Evolutionary conservation across 2,113 vertebrate species (phyloP).

Genomic region (Malurus melanocephalus): DNA sequence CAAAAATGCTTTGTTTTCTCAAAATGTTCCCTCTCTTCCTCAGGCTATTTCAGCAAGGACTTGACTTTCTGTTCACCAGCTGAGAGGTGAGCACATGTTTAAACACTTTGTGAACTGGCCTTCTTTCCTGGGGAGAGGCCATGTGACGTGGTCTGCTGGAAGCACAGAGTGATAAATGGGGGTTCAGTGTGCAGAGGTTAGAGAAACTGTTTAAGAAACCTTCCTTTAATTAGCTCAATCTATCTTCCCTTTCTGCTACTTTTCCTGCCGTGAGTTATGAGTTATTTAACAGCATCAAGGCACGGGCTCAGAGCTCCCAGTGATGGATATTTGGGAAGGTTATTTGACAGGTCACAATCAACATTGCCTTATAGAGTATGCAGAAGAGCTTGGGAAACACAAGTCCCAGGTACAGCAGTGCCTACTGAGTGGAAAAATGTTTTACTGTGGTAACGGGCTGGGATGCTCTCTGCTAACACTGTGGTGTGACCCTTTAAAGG

Average conservation of each 20-base stretch:
- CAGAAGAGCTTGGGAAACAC: not conserved
- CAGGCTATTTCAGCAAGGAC: not conserved
- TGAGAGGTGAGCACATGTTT: not conserved
- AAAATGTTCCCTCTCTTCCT: not conserved
- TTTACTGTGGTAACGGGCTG: not conserved
- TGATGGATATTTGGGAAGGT: not conserved
- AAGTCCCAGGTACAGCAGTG: not conserved
- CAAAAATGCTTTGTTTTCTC: not conserved
- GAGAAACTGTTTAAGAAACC: not conserved
- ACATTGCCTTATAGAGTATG: slow-evolving; percentile 33
- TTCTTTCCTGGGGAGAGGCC: not conserved
- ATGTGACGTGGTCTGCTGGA: not conserved
- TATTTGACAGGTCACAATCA: slow-evolving; percentile 15
- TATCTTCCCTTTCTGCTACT: not conserved
- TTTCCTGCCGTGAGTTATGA: not conserved
- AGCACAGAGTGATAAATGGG: not conserved
- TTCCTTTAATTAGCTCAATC: not conserved
- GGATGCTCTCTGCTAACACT: rapidly evolving
- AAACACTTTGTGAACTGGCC: not conserved
- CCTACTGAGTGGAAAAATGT: not conserved
- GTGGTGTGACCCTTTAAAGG: not conserved
- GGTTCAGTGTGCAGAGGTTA: not conserved
- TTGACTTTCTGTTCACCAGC: not conserved
- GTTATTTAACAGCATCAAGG: slow-evolving; percentile 12
- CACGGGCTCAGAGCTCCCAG: not conserved